A percentile compares a stretch with the other conserved stretches of the same genome.
Evolutionary conservation across 2,797 vertebrate genomes (phyloP).

Genomic region (Cyclura pinguis): DNA sequence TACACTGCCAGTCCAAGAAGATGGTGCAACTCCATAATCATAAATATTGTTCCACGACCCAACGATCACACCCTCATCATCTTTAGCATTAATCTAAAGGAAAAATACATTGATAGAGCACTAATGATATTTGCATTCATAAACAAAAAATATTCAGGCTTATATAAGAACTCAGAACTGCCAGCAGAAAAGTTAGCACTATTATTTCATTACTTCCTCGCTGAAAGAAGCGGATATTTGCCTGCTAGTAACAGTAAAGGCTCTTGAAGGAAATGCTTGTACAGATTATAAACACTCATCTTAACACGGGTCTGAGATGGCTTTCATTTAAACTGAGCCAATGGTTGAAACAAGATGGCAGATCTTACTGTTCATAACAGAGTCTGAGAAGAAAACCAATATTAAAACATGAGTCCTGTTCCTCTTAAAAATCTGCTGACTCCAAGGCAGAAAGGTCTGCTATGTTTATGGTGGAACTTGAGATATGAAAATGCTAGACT

Average conservation of each 20-base stretch:
- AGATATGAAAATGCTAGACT: background rate
- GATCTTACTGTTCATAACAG: background rate
- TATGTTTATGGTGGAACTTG: background rate
- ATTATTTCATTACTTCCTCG: background rate
- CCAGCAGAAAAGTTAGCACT: background rate
- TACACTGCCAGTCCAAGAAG: slow-evolving; percentile 95
- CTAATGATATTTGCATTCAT: background rate
- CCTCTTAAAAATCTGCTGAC: background rate
- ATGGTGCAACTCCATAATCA: slow-evolving; percentile 89
- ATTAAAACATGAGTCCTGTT: background rate
- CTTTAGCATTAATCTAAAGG: slow-evolving; percentile 89
- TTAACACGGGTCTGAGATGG: no score
- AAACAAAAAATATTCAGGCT: background rate
- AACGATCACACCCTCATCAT: slow-evolving; percentile 91
- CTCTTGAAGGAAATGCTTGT: background rate
- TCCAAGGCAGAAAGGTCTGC: background rate
- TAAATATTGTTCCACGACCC: slow-evolving; percentile 93
- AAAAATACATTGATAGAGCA: slow-evolving; percentile 4
- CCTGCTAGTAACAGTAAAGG: background rate
- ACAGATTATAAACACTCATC: no score
- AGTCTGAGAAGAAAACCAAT: background rate
- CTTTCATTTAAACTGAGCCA: background rate
- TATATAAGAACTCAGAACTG: background rate
- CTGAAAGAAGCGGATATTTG: background rate
- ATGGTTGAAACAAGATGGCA: background rate